These are phyloP conservation scores for Caenorhabditis virilis DNA, from an alignment of 2,888 invertebrate species.

Conservation along the genomic window DNA sequence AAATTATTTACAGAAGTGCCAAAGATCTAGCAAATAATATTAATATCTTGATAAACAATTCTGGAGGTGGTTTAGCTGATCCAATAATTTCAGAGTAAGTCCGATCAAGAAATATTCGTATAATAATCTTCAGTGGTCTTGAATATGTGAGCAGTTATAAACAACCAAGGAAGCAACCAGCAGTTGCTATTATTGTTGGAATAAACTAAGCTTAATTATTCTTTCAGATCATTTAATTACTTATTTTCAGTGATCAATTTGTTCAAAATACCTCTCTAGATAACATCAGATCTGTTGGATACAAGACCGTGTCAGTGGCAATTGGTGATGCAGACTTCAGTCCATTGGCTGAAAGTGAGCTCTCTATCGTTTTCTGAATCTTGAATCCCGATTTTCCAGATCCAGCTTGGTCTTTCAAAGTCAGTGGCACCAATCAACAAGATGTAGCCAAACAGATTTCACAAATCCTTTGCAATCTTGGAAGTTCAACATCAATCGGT, in stretches of 20 bases:
- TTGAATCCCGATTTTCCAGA: neutral
- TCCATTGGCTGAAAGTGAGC: neutral
- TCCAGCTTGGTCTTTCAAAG: neutral
- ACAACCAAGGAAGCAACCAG: conserved; percentile 4
- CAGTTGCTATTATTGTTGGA: conserved; percentile 22
- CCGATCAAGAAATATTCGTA: too few relatives aligned
- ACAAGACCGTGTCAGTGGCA: neutral
- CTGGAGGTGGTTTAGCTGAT: neutral
- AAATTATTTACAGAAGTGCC: conserved; percentile 11
- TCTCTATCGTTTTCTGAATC: neutral
- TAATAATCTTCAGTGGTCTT: conserved; percentile 15
- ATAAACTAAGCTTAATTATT: conserved; percentile 8
- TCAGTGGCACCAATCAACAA: too few relatives aligned
- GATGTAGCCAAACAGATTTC: too few relatives aligned
- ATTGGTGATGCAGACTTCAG: neutral
- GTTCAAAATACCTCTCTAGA: neutral
- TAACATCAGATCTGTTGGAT: too few relatives aligned
- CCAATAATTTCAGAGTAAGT: neutral
- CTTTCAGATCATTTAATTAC: neutral
- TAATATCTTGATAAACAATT: conserved; percentile 1
- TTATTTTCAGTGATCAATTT: conserved; percentile 1
- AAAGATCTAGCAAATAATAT: conserved; percentile 13
- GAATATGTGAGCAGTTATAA: conserved; percentile 21
- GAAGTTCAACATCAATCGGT: conserved; percentile 3
- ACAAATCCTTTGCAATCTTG: too few relatives aligned